Percentiles rank a stretch among this genome's conserved stretches.
phyloP scores from a whole-genome alignment of 1,140 invertebrate genomes.

The Telenomus remus region DNA sequence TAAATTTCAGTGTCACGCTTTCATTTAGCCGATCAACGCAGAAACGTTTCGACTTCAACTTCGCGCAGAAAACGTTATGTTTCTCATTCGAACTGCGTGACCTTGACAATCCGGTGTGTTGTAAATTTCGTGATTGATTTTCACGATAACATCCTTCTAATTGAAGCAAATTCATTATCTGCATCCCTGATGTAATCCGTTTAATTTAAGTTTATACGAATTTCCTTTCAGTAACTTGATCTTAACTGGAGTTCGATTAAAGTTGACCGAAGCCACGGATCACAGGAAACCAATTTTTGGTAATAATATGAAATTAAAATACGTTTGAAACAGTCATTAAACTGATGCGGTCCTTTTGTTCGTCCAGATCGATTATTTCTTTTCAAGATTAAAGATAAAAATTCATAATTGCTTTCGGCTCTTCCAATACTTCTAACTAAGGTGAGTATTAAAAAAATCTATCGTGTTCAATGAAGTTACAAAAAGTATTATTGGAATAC shows the following conservation, averaged over 20 bases:
- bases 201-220: conserved; percentile 16
- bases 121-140: conserved; percentile 25
- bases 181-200: conserved; percentile 23
- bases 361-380: conserved; percentile 1
- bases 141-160: conserved; percentile 14
- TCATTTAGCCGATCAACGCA: conserved; percentile 29
- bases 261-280: conserved; percentile 5
- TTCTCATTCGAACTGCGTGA: conserved; percentile 32
- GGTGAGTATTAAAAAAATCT: no score
- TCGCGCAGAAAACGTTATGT: conserved; percentile 42
- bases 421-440: no score
- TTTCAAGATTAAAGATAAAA: background rate
- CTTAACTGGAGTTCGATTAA: conserved; percentile 28
- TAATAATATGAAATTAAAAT: conserved; percentile 21
- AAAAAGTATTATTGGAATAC: no score
- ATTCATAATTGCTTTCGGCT: background rate
- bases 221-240: conserved; percentile 32
- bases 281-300: conserved; percentile 20
- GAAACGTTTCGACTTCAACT: conserved; percentile 33
- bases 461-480: no score
- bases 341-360: background rate
- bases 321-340: conserved; percentile 1
- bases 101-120: conserved; percentile 10
- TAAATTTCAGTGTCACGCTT: conserved; percentile 43
- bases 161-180: conserved; percentile 10